Evolutionary conservation across 2,113 vertebrate species (phyloP), one percentile per base, ranked within the genome.

Genomic region (Lichenostomus cassidix): DNA sequence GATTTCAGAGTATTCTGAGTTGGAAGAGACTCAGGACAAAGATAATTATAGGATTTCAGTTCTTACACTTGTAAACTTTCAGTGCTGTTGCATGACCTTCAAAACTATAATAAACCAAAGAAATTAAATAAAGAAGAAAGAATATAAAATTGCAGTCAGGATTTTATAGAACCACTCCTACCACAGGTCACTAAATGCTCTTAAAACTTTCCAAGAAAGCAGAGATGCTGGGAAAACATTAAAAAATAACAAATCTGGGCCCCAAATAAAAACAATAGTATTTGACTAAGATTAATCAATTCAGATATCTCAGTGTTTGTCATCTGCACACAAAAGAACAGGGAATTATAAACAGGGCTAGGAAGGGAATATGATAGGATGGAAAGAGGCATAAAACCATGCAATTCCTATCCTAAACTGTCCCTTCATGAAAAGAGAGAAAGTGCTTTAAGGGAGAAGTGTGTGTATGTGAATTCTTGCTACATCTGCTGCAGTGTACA

Each of bases 141-240:
- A 50, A 74, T 73, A 62, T 13, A 69, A 75, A 76, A 28, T 19
- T 69, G 18, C 4, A 3, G n/a, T 49, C 58, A 82, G n/a, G 46
- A 23, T 89, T 91, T 91, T 82, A 85, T 50, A 92, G 78, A 95
- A 68, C 17, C n/a, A 76, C 31, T 91, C 47, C 35, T 87, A 92
- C 65, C 62, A 82, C 17, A 9, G 79, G 77, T 83, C 83, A 89
- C 69, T 71, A 92, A 75, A 69, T n/a, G 60, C 62, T 95, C 78
- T 93, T 96, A 79, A 94, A 96, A 79, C 22, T 62, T 78, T 73
- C 47, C 27, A 53, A 74, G 89, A 82, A 90, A 89, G 25, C 28
- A 83, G 73, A 89, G 71, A 87, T 81, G 41, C 28, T 90, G 60
- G 62, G 79, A 94, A 90, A 88, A 94, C 10, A 56, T 74, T 86